These are phyloP conservation scores for Pelosia muscerda DNA, from an alignment of 2,888 invertebrate species.

Conservation along the genomic window DNA sequence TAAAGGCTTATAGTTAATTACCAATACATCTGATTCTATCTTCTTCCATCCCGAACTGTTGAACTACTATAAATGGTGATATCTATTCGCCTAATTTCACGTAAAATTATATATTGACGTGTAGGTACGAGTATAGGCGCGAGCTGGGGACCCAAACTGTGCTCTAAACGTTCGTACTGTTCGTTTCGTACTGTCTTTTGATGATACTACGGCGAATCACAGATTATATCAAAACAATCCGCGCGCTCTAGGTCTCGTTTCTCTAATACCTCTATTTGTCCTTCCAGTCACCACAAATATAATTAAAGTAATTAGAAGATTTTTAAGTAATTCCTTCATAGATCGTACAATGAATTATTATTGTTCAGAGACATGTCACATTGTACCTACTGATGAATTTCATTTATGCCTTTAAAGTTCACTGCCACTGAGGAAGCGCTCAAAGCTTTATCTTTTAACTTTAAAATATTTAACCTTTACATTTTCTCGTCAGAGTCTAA, in stretches of 20 bases:
- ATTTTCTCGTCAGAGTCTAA: slow-evolving; percentile 41
- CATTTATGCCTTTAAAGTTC: slow-evolving; percentile 49
- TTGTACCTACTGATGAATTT: slow-evolving; percentile 71
- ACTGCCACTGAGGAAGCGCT: slow-evolving; percentile 31
- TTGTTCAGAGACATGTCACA: slow-evolving; percentile 68
- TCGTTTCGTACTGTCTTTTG: no score
- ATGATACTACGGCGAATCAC: no score
- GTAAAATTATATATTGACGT: no score
- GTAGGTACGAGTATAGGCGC: no score
- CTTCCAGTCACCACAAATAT: slow-evolving; percentile 1
- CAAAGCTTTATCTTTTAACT: slow-evolving; percentile 26
- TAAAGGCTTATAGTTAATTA: not conserved
- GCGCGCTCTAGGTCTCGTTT: no score
- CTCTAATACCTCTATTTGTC: not conserved
- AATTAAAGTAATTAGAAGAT: not conserved
- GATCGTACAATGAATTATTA: slow-evolving; percentile 70
- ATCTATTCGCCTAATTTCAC: no score
- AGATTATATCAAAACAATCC: no score
- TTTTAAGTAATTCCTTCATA: slow-evolving; percentile 12
- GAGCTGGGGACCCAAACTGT: no score
- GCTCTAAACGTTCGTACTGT: no score
- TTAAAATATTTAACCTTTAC: slow-evolving; percentile 32
- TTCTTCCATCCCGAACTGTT: no score
- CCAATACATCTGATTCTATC: not conserved
- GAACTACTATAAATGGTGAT: no score